Evolutionary conservation across 2,113 vertebrate species (phyloP).

Genomic region (Hippopotamus amphibius): DNA sequence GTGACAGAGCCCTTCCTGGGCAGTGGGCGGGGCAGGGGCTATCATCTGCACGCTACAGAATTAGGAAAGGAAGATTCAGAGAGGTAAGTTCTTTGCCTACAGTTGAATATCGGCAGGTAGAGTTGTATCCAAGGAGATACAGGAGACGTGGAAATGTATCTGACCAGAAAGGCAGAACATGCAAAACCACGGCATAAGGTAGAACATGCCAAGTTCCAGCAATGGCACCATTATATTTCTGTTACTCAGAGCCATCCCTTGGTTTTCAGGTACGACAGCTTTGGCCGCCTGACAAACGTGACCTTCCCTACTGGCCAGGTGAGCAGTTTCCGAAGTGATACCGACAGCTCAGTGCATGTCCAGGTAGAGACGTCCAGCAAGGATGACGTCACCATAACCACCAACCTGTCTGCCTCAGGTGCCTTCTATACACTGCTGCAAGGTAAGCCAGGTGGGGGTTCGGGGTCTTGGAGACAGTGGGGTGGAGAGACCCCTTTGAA

Average conservation of each 20-base stretch:
- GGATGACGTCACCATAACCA: slow-evolving; percentile 97
- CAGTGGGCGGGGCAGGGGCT: too few relatives aligned
- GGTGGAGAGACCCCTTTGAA: not conserved
- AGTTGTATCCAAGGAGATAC: not conserved
- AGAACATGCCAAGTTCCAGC: not conserved
- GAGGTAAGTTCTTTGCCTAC: not conserved
- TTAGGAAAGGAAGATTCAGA: slow-evolving; percentile 15
- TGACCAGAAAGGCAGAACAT: not conserved
- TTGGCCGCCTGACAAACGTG: slow-evolving; percentile 97
- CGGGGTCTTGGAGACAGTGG: not conserved
- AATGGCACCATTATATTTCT: not conserved
- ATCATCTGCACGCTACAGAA: not conserved
- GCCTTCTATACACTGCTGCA: slow-evolving; percentile 98
- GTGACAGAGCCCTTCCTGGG: not conserved
- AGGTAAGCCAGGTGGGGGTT: slow-evolving; percentile 87
- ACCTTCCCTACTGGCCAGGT: slow-evolving; percentile 98
- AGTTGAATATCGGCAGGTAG: not conserved
- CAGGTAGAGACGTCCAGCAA: slow-evolving; percentile 96
- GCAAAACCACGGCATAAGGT: not conserved
- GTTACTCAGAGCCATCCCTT: slow-evolving; percentile 54
- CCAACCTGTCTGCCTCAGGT: slow-evolving; percentile 97
- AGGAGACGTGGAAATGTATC: not conserved
- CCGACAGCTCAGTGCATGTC: slow-evolving; percentile 94
- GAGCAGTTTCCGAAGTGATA: slow-evolving; percentile 96
- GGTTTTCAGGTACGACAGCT: slow-evolving; percentile 94